Evolutionary conservation across 2,888 invertebrate genomes (phyloP), one percentile per base, ranked within the genome.

Genomic region (Cerastoderma edule): DNA sequence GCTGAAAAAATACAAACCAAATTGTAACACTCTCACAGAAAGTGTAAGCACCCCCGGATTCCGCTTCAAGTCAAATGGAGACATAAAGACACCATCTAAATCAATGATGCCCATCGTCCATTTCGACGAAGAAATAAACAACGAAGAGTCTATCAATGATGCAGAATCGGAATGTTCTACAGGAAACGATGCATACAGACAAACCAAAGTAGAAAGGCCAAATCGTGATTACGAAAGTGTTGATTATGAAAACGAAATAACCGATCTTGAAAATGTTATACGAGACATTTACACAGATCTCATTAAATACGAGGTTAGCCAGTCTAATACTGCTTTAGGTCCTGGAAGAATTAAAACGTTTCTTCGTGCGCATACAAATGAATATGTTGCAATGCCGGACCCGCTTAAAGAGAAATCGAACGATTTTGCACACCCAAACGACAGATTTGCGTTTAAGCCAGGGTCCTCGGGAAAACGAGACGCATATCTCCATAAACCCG

Each of bases 61-160:
- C 67, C 78, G 88, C 10, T 88, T 84, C 57, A 83, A 81, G 50
- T 76, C 84, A 16, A 83, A 87, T 50, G 88, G 88, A 2, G 77
- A 83, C 2, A 70, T 81, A 10, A 87, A 86, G 68, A 24, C 72
- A 4, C 81, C 84, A 6, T 56, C 72, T 27, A 44, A 63, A 24
- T 44, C 44, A n/a, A 60, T n/a, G n/a, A n/a, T 76, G 30, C 67
- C 78, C n/a, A 2, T 57, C 53, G 50, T 70, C n/a, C 28, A 60
- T 39, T 39, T 35, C 32, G 30, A 8, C 39, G 75, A 77, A 22
- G 69, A 67, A 33, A 32, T 67, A 2, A 28, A n/a, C 6, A 48
- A 48, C 0, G 46, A 48, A 30, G 33, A 46, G 0, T 13, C n/a
- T 19, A 33, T 30, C n/a, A 53, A 53, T 35, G 27, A n/a, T 33